A percentile compares a stretch with the other conserved stretches of the same genome.
These are phyloP conservation scores for Selenia dentaria DNA, from an alignment of 2,888 invertebrate genomes.

Conservation along the genomic window DNA sequence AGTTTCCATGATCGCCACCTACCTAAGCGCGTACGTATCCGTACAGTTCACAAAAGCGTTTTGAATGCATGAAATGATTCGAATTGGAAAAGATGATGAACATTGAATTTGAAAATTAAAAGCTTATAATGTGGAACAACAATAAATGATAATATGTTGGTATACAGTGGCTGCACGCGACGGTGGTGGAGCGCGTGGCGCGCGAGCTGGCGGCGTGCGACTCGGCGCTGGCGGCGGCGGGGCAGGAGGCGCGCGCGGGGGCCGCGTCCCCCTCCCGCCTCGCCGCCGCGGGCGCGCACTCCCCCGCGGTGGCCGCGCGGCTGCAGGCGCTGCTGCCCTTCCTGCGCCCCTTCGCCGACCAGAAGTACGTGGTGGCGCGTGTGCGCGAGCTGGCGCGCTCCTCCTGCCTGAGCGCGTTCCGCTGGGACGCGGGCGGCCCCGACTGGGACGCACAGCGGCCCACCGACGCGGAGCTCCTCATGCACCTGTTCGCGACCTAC, in stretches of 20 bases:
- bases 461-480: conserved; percentile 94
- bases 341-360: conserved; percentile 92
- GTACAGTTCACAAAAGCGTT: no score
- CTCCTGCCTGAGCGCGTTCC: conserved; percentile 94
- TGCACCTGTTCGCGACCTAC: conserved; percentile 94
- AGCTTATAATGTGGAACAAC: no score
- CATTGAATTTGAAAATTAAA: no score
- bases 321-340: conserved; percentile 89
- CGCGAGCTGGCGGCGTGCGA: conserved; percentile 90
- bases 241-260: conserved; percentile 59
- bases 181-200: conserved; percentile 90
- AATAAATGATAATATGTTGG: no score
- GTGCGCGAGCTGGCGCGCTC: conserved; percentile 89
- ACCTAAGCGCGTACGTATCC: no score
- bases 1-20: no score
- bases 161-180: conserved; percentile 94
- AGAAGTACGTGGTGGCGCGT: conserved; percentile 90
- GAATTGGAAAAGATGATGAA: no score
- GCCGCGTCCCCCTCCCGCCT: conserved; percentile 47
- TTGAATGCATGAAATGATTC: no score
- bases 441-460: conserved; percentile 93
- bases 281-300: conserved; percentile 61
- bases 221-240: conserved; percentile 85
- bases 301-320: conserved; percentile 35
- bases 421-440: conserved; percentile 94